Base-by-base conservation (phyloP, 2,797 vertebrate genomes). In the Betta splendens region DNA sequence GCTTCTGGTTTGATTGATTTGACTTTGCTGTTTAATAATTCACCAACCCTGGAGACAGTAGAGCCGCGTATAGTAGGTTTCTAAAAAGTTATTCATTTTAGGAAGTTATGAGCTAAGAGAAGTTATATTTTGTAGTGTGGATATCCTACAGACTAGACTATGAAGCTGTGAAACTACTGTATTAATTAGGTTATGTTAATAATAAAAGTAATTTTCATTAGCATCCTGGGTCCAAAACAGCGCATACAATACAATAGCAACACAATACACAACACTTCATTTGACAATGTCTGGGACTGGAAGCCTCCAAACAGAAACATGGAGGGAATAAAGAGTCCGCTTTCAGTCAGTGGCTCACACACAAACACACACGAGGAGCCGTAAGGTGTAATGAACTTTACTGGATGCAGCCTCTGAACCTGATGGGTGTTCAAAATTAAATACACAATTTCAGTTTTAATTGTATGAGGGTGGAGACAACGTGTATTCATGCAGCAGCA, bases 381-480 rank as follows among this genome's bases (percentile, higher is more conserved):
- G 70, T 58, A 55, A 72, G 66, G 64, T 77, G 31, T 49, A 53
- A 60, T 69, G 50, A 22, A 67, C 66, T 81, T 72, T 32, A 57
- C 48, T 61, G 73, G 40, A 80, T 74, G 66, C 51, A 44, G 39
- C 43, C 44, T 74, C 48, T 63, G 56, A 72, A 75, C 46, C 15
- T 33, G 49, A 80, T 53, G 13, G 46, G n/a, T 32, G 71, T 51
- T 40, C 42, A 63, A 81, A 74, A 56, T 73, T 64, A 63, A 57
- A 64, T 18, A 60, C 44, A 32, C 29, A 28, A 62, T 59, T 37
- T 44, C 17, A 71, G 55, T 46, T n/a, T 22, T 28, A n/a, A 43
- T 66, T 52, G 54, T 50, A 47, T 44, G 25, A 56, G 16, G 17
- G 2, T 1, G 1, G 33, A 43, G 43, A 17, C 29, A 35, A 33